Conservation (phyloP, 1,140 invertebrate species). For the Babylonia areolata region DNA sequence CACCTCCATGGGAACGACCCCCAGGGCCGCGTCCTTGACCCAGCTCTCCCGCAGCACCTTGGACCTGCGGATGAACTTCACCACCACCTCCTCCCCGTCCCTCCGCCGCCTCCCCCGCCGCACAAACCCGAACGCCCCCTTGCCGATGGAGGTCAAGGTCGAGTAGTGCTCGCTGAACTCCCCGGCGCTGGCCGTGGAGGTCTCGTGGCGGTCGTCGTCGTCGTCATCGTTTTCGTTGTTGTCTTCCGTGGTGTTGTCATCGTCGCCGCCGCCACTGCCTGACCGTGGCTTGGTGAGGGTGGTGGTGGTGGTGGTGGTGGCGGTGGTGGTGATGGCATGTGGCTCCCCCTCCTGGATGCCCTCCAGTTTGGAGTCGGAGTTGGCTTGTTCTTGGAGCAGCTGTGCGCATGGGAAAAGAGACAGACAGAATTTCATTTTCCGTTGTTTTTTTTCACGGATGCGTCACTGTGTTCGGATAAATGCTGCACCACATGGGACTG, state of each 20-base stretch:
- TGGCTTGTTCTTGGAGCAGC: slow-evolving; percentile 47
- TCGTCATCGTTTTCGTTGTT: background rate
- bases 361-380: slow-evolving; percentile 48
- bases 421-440: too few relatives aligned
- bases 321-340: background rate
- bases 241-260: background rate
- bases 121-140: slow-evolving; percentile 86
- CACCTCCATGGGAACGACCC: slow-evolving; percentile 82
- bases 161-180: slow-evolving; percentile 82
- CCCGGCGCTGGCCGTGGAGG: slow-evolving; percentile 78
- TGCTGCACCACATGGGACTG: too few relatives aligned
- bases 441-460: too few relatives aligned
- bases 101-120: slow-evolving; percentile 82
- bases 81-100: slow-evolving; percentile 82
- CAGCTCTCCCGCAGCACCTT: slow-evolving; percentile 85
- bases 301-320: background rate
- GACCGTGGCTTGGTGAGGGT: background rate
- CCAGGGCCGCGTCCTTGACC: slow-evolving; percentile 79
- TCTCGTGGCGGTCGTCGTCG: slow-evolving; percentile 49
- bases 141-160: slow-evolving; percentile 84
- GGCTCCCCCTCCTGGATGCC: background rate
- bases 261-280: background rate
- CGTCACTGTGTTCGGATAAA: too few relatives aligned
- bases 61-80: slow-evolving; percentile 85
- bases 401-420: background rate